These are phyloP conservation scores for Hylaea fasciaria DNA, from an alignment of 2,888 invertebrate genomes.

Conservation along the genomic window DNA sequence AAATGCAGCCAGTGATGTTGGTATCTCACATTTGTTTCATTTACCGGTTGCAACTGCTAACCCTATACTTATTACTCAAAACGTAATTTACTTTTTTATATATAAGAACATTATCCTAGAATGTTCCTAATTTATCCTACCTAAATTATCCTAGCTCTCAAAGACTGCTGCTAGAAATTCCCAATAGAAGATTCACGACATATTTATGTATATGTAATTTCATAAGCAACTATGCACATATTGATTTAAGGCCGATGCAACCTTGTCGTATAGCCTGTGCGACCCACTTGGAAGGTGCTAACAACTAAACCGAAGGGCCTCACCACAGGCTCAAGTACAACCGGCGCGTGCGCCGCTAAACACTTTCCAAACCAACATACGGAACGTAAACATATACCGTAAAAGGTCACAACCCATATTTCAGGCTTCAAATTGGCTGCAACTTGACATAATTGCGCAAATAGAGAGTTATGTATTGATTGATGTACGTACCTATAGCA, in stretches of 20 bases:
- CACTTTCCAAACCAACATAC: conserved; percentile 41
- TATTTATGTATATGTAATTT: conserved; percentile 2
- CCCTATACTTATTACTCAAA: no score
- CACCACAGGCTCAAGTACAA: not conserved
- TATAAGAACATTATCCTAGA: no score
- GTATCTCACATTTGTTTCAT: no score
- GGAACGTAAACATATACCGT: conserved; percentile 32
- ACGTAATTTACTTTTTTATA: no score
- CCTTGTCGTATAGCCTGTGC: conserved; percentile 34
- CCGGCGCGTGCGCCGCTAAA: conserved; percentile 42
- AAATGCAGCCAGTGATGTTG: no score
- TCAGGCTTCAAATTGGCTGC: no score
- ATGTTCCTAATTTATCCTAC: no score
- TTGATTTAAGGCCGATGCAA: conserved; percentile 11
- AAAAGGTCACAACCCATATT: conserved; percentile 31
- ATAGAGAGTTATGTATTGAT: not conserved
- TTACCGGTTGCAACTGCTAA: no score
- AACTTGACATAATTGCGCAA: no score
- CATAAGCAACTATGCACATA: conserved; percentile 8
- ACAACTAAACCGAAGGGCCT: conserved; percentile 36
- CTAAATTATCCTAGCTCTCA: no score
- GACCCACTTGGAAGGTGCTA: conserved; percentile 43
- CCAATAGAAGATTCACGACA: no score
- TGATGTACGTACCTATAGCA: not conserved
- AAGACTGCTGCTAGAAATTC: no score